A percentile compares a stretch with the other conserved stretches of the same genome.
These are phyloP conservation scores for Disparrhopalites patrizii DNA, from an alignment of 2,888 invertebrate species.

Conservation along the genomic window DNA sequence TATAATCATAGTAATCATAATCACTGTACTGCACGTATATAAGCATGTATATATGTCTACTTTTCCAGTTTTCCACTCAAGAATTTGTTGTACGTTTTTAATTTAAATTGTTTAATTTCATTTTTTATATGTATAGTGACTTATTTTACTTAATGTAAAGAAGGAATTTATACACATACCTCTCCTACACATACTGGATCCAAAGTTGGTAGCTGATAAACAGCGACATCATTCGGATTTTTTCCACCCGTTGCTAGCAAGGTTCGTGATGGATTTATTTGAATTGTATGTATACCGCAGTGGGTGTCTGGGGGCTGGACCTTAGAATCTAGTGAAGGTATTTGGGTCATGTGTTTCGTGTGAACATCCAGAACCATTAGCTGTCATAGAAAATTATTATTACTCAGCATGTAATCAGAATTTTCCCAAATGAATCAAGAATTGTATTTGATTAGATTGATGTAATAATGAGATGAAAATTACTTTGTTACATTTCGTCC, in stretches of 20 bases:
- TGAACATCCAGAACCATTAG: constrained; percentile 88
- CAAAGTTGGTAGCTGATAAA: constrained; percentile 84
- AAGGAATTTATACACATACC: too few relatives aligned
- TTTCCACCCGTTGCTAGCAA: constrained; percentile 86
- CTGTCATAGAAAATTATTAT: constrained; percentile 53
- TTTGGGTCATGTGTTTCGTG: constrained; percentile 78
- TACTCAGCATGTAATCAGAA: background rate
- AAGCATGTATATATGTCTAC: too few relatives aligned
- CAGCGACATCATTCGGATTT: constrained; percentile 87
- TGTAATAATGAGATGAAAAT: background rate
- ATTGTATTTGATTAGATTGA: background rate
- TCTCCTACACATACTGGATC: constrained; percentile 93
- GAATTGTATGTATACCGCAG: constrained; percentile 89
- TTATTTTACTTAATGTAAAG: too few relatives aligned
- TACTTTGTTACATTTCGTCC: constrained; percentile 95
- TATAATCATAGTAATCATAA: too few relatives aligned
- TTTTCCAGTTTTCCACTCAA: too few relatives aligned
- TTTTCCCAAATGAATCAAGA: background rate
- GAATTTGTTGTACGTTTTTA: too few relatives aligned
- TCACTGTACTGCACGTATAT: too few relatives aligned
- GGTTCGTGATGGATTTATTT: constrained; percentile 84
- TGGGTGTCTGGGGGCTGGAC: constrained; percentile 56
- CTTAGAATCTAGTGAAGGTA: constrained; percentile 66
- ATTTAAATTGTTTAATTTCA: too few relatives aligned
- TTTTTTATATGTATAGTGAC: too few relatives aligned